Base-by-base conservation (phyloP, 2,888 invertebrate genomes). In the Acronicta aceris region DNA sequence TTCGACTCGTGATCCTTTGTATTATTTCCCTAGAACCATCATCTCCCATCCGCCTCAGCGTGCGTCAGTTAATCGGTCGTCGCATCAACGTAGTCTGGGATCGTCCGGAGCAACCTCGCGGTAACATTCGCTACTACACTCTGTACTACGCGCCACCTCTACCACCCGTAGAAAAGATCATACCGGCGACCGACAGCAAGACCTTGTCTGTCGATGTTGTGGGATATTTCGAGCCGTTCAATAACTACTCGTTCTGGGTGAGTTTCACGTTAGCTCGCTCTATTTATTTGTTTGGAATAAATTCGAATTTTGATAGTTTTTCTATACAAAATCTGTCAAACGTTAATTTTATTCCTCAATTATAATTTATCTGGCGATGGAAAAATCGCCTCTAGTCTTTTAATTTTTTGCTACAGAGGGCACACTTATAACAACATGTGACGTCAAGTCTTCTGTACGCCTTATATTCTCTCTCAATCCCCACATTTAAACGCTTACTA, bases 231-330 rank as follows among this genome's bases (percentile, higher is more conserved):
- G 92, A 94, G 38, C 95, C 95, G 5, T 90, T 87, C 12, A 84
- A 93, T 13, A 96, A 95, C 65, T 97, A 97, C 86, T 96, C 96
- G 0, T 97, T 97, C 89, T 97, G 96, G 96, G 97, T 97, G 80
- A 93, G 95, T 85, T 16, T 36, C 12, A 12, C 4, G 33, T 33
- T 33, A 12, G 33, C 10, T 33, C 12, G 30, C 33, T 33, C 12
- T 5, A 10, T 33, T 33, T 12, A 33, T 33, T 10, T 33, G 10
- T 21, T n/a, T n/a, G n/a, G n/a, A n/a, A n/a, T n/a, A 7, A 27
- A 5, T 27, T 27, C 27, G 7, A 1, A 27, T 7, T 27, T 53
- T n/a, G n/a, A n/a, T n/a, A n/a, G n/a, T n/a, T n/a, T n/a, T n/a
- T n/a, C n/a, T n/a, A n/a, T n/a, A n/a, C n/a, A n/a, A n/a, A n/a